Evolutionary conservation across 2,113 vertebrate species (phyloP).

Genomic region (Megaceryle maxima): DNA sequence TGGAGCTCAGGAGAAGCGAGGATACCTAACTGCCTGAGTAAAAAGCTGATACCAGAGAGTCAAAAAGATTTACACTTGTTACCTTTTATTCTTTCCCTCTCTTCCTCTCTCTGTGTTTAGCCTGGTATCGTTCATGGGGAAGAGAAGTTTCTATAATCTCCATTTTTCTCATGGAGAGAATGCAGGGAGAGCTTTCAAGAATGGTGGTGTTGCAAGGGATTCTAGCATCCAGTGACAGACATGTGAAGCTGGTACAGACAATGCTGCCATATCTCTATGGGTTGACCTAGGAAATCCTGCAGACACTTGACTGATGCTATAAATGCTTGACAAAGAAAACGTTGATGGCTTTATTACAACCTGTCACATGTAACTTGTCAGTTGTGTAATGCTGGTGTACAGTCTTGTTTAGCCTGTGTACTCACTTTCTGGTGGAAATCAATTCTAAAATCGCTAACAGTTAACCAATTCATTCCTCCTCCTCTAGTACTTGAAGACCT

Average conservation of each 20-base stretch:
- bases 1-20: background rate
- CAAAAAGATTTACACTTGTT: background rate
- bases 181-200: background rate
- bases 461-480: background rate
- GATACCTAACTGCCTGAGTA: background rate
- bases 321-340: background rate
- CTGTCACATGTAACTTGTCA: background rate
- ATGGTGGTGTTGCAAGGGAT: background rate
- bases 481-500: background rate
- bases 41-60: background rate
- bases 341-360: background rate
- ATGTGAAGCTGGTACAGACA: background rate
- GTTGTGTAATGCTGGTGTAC: rapidly evolving
- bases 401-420: background rate
- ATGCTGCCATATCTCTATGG: background rate
- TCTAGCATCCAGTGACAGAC: background rate
- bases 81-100: background rate
- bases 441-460: background rate
- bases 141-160: background rate
- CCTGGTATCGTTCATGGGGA: background rate
- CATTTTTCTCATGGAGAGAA: background rate
- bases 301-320: background rate
- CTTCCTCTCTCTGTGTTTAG: background rate
- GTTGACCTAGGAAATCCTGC: background rate
- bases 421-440: background rate